phyloP scores from a whole-genome alignment of 2,797 vertebrate genomes.

The Pempheris klunzingeri region DNA sequence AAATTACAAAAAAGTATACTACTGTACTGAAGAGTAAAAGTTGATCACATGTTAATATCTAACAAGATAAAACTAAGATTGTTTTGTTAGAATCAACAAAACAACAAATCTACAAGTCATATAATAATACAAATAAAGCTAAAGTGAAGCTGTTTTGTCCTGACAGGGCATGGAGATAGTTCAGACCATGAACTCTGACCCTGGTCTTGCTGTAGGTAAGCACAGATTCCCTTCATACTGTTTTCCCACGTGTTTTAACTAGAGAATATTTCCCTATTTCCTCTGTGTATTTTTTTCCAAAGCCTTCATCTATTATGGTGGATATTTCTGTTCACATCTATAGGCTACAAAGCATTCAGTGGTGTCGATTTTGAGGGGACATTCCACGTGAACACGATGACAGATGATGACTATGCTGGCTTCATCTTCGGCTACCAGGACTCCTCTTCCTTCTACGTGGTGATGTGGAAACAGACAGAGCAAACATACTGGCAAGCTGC shows the following conservation, averaged over 20 bases:
- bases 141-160: slow-evolving; percentile 5
- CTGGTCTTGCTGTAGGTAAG: slow-evolving; percentile 97
- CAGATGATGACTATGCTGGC: slow-evolving; percentile 96
- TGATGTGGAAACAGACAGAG: slow-evolving; percentile 99
- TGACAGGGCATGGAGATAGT: slow-evolving; percentile 93
- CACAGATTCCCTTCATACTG: slow-evolving; percentile 17
- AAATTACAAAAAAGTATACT: background rate
- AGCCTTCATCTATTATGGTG: background rate
- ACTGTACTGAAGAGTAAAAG: background rate
- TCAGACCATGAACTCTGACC: slow-evolving; percentile 99
- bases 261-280: background rate
- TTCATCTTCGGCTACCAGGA: slow-evolving; percentile 99
- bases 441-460: slow-evolving; percentile 98
- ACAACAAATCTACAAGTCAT: background rate
- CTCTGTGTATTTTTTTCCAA: background rate
- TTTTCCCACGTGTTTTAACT: background rate
- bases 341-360: slow-evolving; percentile 98
- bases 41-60: background rate
- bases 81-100: background rate
- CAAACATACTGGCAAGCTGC: slow-evolving; percentile 99
- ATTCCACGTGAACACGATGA: slow-evolving; percentile 97
- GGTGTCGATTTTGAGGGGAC: slow-evolving; percentile 99
- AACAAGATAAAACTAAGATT: background rate
- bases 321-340: background rate
- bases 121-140: background rate